These are phyloP conservation scores for Anastatus disparis DNA, from an alignment of 1,140 invertebrate species.

Conservation along the genomic window DNA sequence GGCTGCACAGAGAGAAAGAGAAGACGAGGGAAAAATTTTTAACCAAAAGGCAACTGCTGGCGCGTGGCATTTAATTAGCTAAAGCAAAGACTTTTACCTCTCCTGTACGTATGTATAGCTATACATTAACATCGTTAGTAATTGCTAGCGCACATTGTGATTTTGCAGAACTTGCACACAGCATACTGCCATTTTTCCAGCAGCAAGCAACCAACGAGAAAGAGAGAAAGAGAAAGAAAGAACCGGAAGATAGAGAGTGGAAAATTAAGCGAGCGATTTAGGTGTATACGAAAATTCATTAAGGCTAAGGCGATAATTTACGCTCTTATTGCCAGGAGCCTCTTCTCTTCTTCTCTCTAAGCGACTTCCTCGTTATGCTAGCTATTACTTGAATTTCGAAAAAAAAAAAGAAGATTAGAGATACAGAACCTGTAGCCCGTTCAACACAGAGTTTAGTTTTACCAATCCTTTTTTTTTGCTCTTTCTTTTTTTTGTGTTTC, in stretches of 20 bases:
- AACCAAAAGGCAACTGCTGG: constrained; percentile 17
- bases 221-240: no score
- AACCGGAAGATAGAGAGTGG: not conserved
- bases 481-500: no score
- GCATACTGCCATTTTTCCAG: not conserved
- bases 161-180: not conserved
- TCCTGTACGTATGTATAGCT: not conserved
- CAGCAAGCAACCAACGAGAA: no score
- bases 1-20: not conserved
- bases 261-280: constrained; percentile 47
- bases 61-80: constrained; percentile 22
- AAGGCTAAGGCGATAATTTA: constrained; percentile 31
- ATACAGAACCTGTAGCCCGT: no score
- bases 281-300: constrained; percentile 44
- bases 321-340: not conserved
- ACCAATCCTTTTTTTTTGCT: not conserved
- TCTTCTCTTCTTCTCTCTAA: constrained; percentile 16
- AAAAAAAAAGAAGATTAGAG: not conserved
- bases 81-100: not conserved
- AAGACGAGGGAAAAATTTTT: constrained; percentile 16
- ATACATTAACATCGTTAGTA: not conserved
- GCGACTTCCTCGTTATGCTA: constrained; percentile 31
- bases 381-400: constrained; percentile 29
- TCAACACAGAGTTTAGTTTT: not conserved
- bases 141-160: not conserved